phyloP scores from a whole-genome alignment of 2,888 invertebrate genomes.

The Cataglyphis altisquamis region DNA sequence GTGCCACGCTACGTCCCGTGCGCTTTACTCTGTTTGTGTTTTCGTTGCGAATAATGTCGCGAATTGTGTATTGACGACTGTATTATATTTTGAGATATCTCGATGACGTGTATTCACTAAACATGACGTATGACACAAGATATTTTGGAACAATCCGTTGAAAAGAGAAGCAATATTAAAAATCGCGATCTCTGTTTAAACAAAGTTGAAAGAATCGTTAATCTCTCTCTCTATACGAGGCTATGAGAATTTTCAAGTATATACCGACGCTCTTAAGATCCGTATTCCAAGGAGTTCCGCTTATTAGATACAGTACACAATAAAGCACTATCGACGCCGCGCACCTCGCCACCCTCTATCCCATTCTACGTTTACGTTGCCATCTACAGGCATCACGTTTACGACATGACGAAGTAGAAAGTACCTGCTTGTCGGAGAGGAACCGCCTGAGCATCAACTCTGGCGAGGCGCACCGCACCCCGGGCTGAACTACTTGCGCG shows the following conservation, averaged over 20 bases:
- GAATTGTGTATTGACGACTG: constrained; percentile 15
- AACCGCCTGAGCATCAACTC: constrained; percentile 33
- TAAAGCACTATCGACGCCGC: constrained; percentile 33
- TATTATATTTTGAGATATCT: constrained; percentile 9
- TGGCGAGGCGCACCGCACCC: background rate
- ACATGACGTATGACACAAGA: background rate
- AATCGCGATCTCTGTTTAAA: background rate
- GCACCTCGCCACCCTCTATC: background rate
- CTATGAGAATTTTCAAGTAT: background rate
- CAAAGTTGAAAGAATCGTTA: background rate
- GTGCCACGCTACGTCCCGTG: constrained; percentile 72
- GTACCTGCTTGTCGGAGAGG: constrained; percentile 23
- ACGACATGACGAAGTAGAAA: constrained; percentile 46
- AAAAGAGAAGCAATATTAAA: background rate
- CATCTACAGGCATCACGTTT: constrained; percentile 33
- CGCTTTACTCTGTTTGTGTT: constrained; percentile 20
- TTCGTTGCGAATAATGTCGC: constrained; percentile 26
- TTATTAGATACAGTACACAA: constrained; percentile 32
- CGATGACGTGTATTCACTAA: background rate
- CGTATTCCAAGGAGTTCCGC: constrained; percentile 11
- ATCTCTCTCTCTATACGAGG: background rate
- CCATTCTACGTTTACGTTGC: constrained; percentile 30
- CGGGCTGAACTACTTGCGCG: constrained; percentile 1
- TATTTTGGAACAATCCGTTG: background rate
- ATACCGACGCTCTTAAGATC: background rate